A percentile compares a stretch with the other conserved stretches of the same genome.
Evolutionary conservation across 2,797 vertebrate genomes (phyloP).

Genomic region (Labroides dimidiatus): DNA sequence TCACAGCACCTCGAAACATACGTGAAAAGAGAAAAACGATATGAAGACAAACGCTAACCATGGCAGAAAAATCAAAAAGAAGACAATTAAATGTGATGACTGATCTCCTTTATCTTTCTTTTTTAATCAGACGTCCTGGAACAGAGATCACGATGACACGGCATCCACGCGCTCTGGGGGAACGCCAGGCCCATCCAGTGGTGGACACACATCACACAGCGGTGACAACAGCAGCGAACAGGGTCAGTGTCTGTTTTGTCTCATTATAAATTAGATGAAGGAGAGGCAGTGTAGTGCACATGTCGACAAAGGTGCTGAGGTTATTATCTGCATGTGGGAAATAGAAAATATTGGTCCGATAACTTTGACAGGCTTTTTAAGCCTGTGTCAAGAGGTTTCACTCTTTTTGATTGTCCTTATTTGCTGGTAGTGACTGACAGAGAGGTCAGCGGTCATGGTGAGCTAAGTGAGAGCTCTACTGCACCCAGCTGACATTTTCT

Average conservation of each 20-base stretch:
- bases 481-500: not conserved
- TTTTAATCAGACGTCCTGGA: conserved; percentile 93
- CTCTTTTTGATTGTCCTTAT: not conserved
- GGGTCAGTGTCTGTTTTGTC: conserved; percentile 83
- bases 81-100: not conserved
- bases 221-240: conserved; percentile 99
- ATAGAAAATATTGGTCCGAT: not conserved
- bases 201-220: conserved; percentile 98
- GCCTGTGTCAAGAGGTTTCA: not conserved
- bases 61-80: not conserved
- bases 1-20: not conserved
- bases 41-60: not conserved
- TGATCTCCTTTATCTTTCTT: not conserved
- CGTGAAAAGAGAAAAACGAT: too few relatives aligned
- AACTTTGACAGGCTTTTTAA: not conserved
- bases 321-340: not conserved
- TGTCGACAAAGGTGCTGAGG: not conserved
- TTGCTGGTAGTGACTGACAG: conserved; percentile 1
- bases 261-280: not conserved
- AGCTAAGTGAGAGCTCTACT: not conserved
- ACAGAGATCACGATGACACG: conserved; percentile 98
- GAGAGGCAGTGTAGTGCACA: not conserved
- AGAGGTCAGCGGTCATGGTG: conserved; percentile 36
- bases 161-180: conserved; percentile 97
- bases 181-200: conserved; percentile 97